Evolutionary conservation across 2,888 invertebrate genomes (phyloP).

Genomic region (Toxonevra muliebris): DNA sequence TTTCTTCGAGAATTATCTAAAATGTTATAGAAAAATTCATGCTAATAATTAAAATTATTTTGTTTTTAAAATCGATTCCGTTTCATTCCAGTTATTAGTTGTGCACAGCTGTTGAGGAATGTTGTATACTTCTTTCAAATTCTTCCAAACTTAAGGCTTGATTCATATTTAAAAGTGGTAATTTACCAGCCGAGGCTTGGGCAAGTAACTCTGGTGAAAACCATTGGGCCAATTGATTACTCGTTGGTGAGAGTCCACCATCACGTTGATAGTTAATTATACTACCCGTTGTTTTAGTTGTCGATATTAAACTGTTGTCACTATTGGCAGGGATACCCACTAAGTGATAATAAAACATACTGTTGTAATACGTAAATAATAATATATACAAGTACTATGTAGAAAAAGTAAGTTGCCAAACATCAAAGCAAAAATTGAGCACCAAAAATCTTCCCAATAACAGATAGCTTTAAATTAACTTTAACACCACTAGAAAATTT

Average conservation of each 20-base stretch:
- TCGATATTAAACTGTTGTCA: slow-evolving; percentile 32
- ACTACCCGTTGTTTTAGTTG: slow-evolving; percentile 13
- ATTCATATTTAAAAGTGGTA: slow-evolving; percentile 71
- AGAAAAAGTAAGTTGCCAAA: no score
- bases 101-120: slow-evolving; percentile 77
- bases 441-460: no score
- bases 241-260: slow-evolving; percentile 72
- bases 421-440: no score
- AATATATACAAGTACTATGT: no score
- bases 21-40: no score
- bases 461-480: no score
- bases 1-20: no score
- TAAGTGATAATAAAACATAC: slow-evolving; percentile 33
- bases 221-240: slow-evolving; percentile 85
- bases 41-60: no score
- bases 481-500: no score
- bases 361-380: slow-evolving; percentile 1
- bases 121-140: slow-evolving; percentile 79
- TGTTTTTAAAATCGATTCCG: no score
- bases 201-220: slow-evolving; percentile 86
- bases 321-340: slow-evolving; percentile 26
- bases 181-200: slow-evolving; percentile 82
- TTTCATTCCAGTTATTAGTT: slow-evolving; percentile 47
- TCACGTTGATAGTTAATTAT: slow-evolving; percentile 65
- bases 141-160: slow-evolving; percentile 83